Base-by-base conservation (phyloP, 2,888 invertebrate genomes). In the Stenurella melanura region DNA sequence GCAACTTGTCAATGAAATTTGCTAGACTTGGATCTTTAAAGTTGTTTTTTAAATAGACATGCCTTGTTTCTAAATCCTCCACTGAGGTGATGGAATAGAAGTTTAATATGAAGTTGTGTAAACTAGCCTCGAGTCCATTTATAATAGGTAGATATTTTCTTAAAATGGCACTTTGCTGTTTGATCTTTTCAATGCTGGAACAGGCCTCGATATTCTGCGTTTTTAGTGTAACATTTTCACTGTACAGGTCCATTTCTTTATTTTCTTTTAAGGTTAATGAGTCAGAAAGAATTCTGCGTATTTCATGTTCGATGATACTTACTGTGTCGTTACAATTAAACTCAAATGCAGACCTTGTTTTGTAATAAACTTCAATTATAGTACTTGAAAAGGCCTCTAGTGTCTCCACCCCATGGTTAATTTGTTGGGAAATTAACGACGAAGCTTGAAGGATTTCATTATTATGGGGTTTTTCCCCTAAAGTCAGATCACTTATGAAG, bases 391-490 rank as follows among this genome's bases (percentile, higher is more conserved):
- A 89, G 0, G 95, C 93, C n/a, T 89, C 89, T 12, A 86, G 84
- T n/a, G 90, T 86, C 0, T 91, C 86, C 69, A 93, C 91, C 21
- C 76, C 95, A 67, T 93, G 90, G 2, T 91, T 89, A 57, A 93
- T 86, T 87, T 94, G 93, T 87, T 95, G 94, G 69, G 91, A 91
- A 57, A 93, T 91, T 75, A 95, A 87, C 82, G 92, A 92, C 0
- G 93, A 92, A 0, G 93, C 92, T 87, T 93, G 93, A 15, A 95
- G 88, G 50, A 96, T 89, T 84, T 94, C 93, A 21, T 92, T 92
- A 58, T 93, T 85, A 12, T 91, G 92, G 18, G 94, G 93, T 83
- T 92, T 91, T 78, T 94, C 93, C 64, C 92, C 93, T 92, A 89
- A 71, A 76, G 92, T 84, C 56, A 90, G 85, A 71, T 86, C 85